These are phyloP conservation scores for Luidia sarsii DNA, from an alignment of 53 echinoderm and acorn worm genomes.

Conservation along the genomic window DNA sequence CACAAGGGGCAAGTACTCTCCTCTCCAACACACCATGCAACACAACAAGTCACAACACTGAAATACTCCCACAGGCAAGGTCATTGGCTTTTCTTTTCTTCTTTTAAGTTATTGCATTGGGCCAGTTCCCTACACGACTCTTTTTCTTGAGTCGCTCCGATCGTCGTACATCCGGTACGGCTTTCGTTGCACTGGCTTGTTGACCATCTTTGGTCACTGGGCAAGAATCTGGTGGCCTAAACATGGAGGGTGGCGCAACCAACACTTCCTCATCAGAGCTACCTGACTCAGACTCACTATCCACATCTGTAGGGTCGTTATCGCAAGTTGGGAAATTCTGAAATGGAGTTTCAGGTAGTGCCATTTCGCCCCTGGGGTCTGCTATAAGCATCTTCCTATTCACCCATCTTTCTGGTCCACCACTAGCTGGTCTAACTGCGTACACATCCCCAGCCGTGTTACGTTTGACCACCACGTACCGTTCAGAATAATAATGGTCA, in stretches of 20 bases:
- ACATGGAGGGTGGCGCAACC: neutral
- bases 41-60: too few relatives aligned
- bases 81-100: too few relatives aligned
- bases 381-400: conserved; percentile 43
- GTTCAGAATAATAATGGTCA: conserved; percentile 4
- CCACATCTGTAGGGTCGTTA: neutral
- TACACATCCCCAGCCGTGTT: conserved; percentile 38
- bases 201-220: neutral
- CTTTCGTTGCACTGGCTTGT: neutral
- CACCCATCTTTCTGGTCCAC: conserved; percentile 14
- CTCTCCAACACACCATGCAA: too few relatives aligned
- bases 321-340: neutral
- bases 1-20: too few relatives aligned
- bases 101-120: conserved; percentile 21
- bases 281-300: neutral
- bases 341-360: neutral
- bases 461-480: conserved; percentile 10
- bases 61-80: too few relatives aligned
- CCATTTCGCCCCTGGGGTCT: conserved; percentile 36
- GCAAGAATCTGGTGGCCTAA: neutral
- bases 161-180: conserved; percentile 2
- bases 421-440: conserved; percentile 19
- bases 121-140: neutral
- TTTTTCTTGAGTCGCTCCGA: neutral
- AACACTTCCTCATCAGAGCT: conserved; percentile 25